Base-by-base conservation (phyloP, 2,113 vertebrate species). In the Dryoscopus gambensis region DNA sequence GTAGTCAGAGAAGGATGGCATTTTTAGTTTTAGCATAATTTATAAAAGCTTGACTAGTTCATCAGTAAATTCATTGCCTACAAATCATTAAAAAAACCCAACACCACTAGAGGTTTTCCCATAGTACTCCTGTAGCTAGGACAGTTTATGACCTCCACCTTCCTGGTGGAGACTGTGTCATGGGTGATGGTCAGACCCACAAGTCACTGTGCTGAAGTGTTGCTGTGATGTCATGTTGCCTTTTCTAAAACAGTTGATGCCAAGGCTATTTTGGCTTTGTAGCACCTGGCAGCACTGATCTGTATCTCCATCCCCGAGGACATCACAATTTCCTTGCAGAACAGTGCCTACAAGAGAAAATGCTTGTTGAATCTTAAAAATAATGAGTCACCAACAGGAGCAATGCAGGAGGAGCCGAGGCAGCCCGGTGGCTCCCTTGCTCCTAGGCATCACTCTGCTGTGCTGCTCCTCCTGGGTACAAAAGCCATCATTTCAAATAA, bases 381-480 rank as follows among this genome's bases (percentile, higher is more conserved):
- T 37, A 37, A 12, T 11, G 21, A 24, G 27, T 56, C 1, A 1
- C 31, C 50, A 37, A 19, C 0, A 1, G 56, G 31, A 62, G 50
- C 10, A 31, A 7, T 1, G 4, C 18, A n/a, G 42, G 8, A 65
- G n/a, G 9, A 90, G 59, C 63, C 50, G 64, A 28, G 19, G 25
- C 33, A 59, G 23, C 1, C 1, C 0, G 0, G 11, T 9, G 50
- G 8, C 28, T 71, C 5, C 1, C 52, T 15, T 33, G 28, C 27
- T 80, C 24, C 37, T 15, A 4, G n/a, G 20, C 33, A 59, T 33
- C 6, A 1, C 31, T 30, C 47, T 39, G 52, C 31, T 6, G 0
- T 24, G 42, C 14, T 16, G 52, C 19, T 85, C 13, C 35, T 73
- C 40, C 33, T 0, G 6, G 23, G 14, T 47, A 31, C 49, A 50